These are phyloP conservation scores for Drosophila setifemur DNA, from an alignment of 1,140 invertebrate species.

Conservation along the genomic window DNA sequence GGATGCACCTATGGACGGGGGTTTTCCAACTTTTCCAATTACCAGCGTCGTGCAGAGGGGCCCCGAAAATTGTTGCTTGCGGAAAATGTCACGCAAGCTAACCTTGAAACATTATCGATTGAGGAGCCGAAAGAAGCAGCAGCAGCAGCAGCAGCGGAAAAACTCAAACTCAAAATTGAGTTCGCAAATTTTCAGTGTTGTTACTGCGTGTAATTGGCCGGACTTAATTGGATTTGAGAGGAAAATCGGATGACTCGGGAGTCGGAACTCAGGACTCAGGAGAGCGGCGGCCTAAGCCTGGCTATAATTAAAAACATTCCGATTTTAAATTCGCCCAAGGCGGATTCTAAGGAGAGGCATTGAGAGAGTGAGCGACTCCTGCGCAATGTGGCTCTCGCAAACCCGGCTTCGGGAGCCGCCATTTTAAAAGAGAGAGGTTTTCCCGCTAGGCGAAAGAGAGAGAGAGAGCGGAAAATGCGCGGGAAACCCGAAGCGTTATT, in stretches of 20 bases:
- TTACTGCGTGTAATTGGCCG: conserved; percentile 48
- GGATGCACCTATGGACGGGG: too few relatives aligned
- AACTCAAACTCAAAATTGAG: conserved; percentile 22
- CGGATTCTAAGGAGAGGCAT: not conserved
- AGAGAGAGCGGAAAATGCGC: conserved; percentile 64
- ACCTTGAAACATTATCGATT: conserved; percentile 72
- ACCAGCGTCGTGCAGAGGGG: not conserved
- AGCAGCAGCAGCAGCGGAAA: not conserved
- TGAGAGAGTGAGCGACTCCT: conserved; percentile 1
- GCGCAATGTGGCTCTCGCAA: conserved; percentile 12
- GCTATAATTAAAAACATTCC: conserved; percentile 40
- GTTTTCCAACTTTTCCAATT: conserved; percentile 35
- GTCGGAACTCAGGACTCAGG: too few relatives aligned
- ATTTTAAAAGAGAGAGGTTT: not conserved
- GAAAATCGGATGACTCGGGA: not conserved
- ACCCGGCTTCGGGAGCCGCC: conserved; percentile 9
- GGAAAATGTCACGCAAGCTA: conserved; percentile 28
- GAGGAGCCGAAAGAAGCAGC: too few relatives aligned
- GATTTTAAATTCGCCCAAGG: conserved; percentile 27
- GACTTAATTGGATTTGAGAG: conserved; percentile 45
- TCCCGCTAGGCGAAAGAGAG: not conserved
- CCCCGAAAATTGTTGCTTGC: conserved; percentile 22
- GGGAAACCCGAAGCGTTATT: conserved; percentile 66
- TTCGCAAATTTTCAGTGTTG: conserved; percentile 18
- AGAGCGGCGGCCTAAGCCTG: not conserved